These are phyloP conservation scores for Metallyticus violacea DNA, from an alignment of 2,888 invertebrate genomes.

Conservation along the genomic window DNA sequence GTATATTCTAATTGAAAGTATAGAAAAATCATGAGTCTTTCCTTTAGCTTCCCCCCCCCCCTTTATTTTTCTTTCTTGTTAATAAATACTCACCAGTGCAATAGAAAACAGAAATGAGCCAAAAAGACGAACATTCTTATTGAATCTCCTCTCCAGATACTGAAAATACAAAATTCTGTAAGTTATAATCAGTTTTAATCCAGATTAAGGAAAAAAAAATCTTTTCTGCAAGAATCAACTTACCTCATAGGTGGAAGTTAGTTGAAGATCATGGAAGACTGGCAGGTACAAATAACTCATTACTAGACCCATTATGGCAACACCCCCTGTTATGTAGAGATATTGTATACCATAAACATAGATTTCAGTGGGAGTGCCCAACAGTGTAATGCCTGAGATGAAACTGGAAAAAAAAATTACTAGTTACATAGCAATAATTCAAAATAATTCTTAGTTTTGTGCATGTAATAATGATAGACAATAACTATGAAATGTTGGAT, in stretches of 20 bases:
- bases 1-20: too few relatives aligned
- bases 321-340: conserved; percentile 60
- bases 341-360: conserved; percentile 81
- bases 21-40: too few relatives aligned
- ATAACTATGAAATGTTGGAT: background rate
- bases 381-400: conserved; percentile 72
- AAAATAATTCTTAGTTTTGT: background rate
- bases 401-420: conserved; percentile 51
- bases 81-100: conserved; percentile 60
- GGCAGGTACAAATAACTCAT: conserved; percentile 69
- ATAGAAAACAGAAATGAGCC: conserved; percentile 68
- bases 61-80: too few relatives aligned
- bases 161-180: conserved; percentile 8
- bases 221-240: conserved; percentile 27
- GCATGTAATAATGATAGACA: background rate
- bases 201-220: background rate
- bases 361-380: conserved; percentile 77
- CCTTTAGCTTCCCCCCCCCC: too few relatives aligned
- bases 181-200: background rate
- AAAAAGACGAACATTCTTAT: conserved; percentile 64
- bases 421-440: background rate
- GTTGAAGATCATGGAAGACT: conserved; percentile 68
- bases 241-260: conserved; percentile 80
- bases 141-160: conserved; percentile 39
- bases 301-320: conserved; percentile 62